phyloP scores from a whole-genome alignment of 2,888 invertebrate species.

The Pogonocherus hispidulus region DNA sequence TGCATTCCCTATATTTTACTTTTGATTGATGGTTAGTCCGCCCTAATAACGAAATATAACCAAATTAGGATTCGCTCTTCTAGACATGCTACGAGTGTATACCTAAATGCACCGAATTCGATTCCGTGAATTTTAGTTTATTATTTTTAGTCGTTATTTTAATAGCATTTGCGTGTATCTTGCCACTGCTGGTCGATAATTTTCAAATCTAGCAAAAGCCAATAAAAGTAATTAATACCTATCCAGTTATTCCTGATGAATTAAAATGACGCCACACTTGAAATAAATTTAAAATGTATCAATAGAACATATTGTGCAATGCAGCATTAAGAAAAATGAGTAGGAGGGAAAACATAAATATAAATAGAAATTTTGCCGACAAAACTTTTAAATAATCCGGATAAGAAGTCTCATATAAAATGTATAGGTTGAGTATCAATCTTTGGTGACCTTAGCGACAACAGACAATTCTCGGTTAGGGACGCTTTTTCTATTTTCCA shows the following conservation, averaged over 20 bases:
- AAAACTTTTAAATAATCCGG: constrained; percentile 29
- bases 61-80: constrained; percentile 22
- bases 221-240: constrained; percentile 5
- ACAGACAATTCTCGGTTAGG: constrained; percentile 51
- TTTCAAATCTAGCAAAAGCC: background rate
- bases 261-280: too few relatives aligned
- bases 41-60: constrained; percentile 8
- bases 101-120: constrained; percentile 12
- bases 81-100: constrained; percentile 23
- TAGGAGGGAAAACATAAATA: constrained; percentile 12
- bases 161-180: constrained; percentile 23
- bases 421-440: constrained; percentile 60
- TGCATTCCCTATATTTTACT: background rate
- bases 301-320: background rate
- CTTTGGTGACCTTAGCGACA: constrained; percentile 51
- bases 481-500: constrained; percentile 63
- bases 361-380: constrained; percentile 14
- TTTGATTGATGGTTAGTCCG: background rate
- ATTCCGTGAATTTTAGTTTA: constrained; percentile 30
- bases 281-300: too few relatives aligned
- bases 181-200: constrained; percentile 2
- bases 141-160: constrained; percentile 28
- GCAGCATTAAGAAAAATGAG: constrained; percentile 21
- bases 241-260: background rate
- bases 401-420: constrained; percentile 54